A percentile compares a stretch with the other conserved stretches of the same genome.
phyloP scores from a whole-genome alignment of 2,113 vertebrate species.

The Otocyon megalotis region DNA sequence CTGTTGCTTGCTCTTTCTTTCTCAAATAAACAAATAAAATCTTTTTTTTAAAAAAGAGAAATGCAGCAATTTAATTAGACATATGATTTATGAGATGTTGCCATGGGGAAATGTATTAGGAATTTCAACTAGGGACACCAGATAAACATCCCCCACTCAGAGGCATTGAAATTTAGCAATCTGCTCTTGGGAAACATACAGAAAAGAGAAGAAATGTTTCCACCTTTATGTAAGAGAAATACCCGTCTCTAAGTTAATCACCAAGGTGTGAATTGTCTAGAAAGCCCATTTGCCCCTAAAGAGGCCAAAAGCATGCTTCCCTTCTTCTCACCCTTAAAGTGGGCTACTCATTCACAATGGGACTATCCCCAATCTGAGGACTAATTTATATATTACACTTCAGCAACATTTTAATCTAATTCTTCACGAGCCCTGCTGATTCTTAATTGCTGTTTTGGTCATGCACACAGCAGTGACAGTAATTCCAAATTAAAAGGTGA shows the following conservation, averaged over 20 bases:
- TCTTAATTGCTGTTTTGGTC: conserved; percentile 65
- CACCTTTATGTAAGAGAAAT: background rate
- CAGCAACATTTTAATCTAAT: conserved; percentile 33
- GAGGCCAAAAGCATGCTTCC: background rate
- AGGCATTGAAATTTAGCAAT: background rate
- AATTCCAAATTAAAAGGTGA: conserved; percentile 70
- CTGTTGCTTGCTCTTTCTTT: too few species aligned
- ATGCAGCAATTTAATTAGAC: background rate
- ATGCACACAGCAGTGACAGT: background rate
- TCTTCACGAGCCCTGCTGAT: conserved; percentile 44
- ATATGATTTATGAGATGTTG: background rate
- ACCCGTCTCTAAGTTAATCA: background rate
- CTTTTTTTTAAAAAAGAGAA: background rate
- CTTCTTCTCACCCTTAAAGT: background rate
- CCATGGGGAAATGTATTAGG: background rate
- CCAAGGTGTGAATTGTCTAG: background rate
- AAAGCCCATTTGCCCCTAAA: background rate
- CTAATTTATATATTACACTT: background rate
- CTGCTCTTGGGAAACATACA: background rate
- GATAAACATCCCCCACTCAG: background rate
- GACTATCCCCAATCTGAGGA: background rate
- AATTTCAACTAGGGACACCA: background rate
- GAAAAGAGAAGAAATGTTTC: background rate
- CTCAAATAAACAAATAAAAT: too few species aligned
- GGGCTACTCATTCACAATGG: background rate